A percentile compares a stretch with the other conserved stretches of the same genome.
These are phyloP conservation scores for Amphipyra tragopoginis DNA, from an alignment of 2,888 invertebrate genomes.

Conservation along the genomic window DNA sequence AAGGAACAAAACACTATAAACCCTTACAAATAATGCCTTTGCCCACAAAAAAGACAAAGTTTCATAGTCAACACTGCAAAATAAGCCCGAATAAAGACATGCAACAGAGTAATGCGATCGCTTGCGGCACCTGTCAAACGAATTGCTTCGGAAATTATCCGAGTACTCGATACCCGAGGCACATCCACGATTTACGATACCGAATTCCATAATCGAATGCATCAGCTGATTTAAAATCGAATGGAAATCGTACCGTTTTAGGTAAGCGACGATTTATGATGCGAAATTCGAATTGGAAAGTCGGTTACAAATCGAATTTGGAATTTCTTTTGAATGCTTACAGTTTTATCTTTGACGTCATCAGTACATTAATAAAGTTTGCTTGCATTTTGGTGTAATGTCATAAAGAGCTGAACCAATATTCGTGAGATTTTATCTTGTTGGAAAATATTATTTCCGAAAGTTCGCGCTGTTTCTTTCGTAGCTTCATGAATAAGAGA, in stretches of 20 bases:
- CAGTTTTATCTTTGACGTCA: slow-evolving; percentile 31
- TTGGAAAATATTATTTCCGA: not conserved
- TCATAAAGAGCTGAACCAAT: slow-evolving; percentile 14
- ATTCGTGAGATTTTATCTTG: slow-evolving; percentile 21
- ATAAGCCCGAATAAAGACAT: slow-evolving; percentile 69
- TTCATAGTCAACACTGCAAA: slow-evolving; percentile 50
- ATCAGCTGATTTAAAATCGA: slow-evolving; percentile 60
- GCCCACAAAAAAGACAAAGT: slow-evolving; percentile 49
- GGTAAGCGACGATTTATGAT: slow-evolving; percentile 61
- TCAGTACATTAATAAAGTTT: slow-evolving; percentile 32
- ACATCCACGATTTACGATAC: slow-evolving; percentile 58
- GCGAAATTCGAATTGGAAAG: slow-evolving; percentile 49
- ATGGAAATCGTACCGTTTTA: slow-evolving; percentile 57
- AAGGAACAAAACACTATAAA: slow-evolving; percentile 45
- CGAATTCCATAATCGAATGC: slow-evolving; percentile 62
- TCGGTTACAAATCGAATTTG: slow-evolving; percentile 53
- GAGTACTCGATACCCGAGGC: slow-evolving; percentile 54
- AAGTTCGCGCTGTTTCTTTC: not conserved
- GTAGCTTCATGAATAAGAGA: not conserved
- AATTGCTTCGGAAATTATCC: slow-evolving; percentile 65
- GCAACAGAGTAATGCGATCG: slow-evolving; percentile 59
- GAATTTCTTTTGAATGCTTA: slow-evolving; percentile 50
- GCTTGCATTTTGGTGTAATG: slow-evolving; percentile 27
- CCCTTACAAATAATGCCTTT: slow-evolving; percentile 34
- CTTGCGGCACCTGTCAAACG: slow-evolving; percentile 69